Percentiles rank a stretch among this genome's conserved stretches.
phyloP scores from a whole-genome alignment of 2,888 invertebrate genomes.

The Ariolimax columbianus region DNA sequence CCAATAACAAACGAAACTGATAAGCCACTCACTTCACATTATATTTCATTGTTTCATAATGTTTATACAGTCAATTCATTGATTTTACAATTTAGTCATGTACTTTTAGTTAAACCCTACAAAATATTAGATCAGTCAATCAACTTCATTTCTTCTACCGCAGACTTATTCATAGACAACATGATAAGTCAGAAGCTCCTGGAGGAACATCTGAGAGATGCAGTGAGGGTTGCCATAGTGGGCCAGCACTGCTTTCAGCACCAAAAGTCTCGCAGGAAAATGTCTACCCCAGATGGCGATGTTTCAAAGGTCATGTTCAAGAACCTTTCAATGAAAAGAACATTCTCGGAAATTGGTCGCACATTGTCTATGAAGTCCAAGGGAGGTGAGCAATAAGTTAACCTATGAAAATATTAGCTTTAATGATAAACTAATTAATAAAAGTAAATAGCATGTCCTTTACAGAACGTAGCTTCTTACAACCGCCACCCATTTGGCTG shows the following conservation, averaged over 20 bases:
- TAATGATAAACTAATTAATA: no score
- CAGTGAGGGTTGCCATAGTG: conserved; percentile 89
- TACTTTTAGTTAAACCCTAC: no score
- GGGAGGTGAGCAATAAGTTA: conserved; percentile 2
- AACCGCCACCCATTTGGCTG: no score
- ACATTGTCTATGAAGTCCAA: conserved; percentile 52
- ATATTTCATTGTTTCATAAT: no score
- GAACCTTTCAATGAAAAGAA: conserved; percentile 60
- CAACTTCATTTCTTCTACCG: not conserved
- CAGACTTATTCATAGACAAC: conserved; percentile 84
- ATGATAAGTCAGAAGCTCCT: conserved; percentile 89
- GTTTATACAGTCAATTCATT: no score
- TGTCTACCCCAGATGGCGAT: conserved; percentile 56
- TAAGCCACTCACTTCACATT: no score
- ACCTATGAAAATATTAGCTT: no score
- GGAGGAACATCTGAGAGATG: conserved; percentile 87
- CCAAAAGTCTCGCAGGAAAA: conserved; percentile 81
- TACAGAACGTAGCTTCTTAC: no score
- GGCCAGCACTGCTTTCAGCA: conserved; percentile 96
- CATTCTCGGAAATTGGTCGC: conserved; percentile 59
- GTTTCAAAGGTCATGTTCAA: conserved; percentile 53
- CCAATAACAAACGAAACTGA: no score
- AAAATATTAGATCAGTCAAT: no score
- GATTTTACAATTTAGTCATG: no score
- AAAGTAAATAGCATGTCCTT: no score